Conservation (phyloP, 23 tunicate genomes). For the Halocynthia aurantium region DNA sequence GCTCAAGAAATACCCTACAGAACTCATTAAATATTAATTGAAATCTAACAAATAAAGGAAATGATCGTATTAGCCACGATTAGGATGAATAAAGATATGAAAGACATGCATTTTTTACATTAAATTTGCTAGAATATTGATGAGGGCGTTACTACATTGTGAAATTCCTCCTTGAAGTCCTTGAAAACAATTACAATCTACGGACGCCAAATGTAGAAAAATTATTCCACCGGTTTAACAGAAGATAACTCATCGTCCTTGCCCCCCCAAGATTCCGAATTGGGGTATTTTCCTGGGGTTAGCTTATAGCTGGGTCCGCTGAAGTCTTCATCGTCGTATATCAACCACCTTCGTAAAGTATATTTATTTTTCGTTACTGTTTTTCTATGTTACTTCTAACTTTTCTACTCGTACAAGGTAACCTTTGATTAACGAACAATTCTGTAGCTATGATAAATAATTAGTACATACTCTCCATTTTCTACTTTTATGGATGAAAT, state of each 20-base stretch:
- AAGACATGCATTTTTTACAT: too few species aligned
- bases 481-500: slow-evolving; percentile 50
- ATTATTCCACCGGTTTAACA: slow-evolving; percentile 27
- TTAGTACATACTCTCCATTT: slow-evolving; percentile 20
- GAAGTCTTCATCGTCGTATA: slow-evolving; percentile 40
- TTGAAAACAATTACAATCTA: too few species aligned
- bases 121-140: too few species aligned
- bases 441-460: not conserved
- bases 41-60: too few species aligned
- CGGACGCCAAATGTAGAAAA: not conserved
- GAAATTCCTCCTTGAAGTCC: too few species aligned
- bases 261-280: slow-evolving; percentile 53
- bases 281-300: slow-evolving; percentile 51
- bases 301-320: slow-evolving; percentile 34
- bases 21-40: too few species aligned
- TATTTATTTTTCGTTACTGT: too few species aligned
- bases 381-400: too few species aligned
- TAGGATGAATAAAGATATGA: too few species aligned
- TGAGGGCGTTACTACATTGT: too few species aligned
- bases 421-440: not conserved
- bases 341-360: slow-evolving; percentile 11
- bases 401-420: not conserved
- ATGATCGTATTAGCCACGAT: too few species aligned
- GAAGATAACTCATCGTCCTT: slow-evolving; percentile 67
- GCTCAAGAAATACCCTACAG: too few species aligned